A percentile compares a stretch with the other conserved stretches of the same genome.
Conservation (phyloP, 2,797 vertebrate species). For the Enteromius thamalakanensis region DNA sequence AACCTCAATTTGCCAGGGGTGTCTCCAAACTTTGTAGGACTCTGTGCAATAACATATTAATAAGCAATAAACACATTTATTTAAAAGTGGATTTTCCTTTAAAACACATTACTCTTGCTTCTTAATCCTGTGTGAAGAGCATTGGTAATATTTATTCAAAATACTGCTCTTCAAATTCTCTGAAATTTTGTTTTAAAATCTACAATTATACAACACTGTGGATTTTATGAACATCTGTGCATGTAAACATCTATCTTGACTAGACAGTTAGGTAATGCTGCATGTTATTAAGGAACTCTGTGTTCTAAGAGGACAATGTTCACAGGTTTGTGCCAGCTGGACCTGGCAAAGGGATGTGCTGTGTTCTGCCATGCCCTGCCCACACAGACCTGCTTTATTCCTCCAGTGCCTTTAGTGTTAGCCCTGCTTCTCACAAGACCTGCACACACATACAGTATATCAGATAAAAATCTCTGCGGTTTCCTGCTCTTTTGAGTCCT, state of each 20-base stretch:
- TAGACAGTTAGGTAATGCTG: conserved; percentile 10
- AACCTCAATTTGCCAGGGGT: too few relatives aligned
- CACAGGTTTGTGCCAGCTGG: conserved; percentile 39
- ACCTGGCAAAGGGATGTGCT: conserved; percentile 16
- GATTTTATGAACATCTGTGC: background rate
- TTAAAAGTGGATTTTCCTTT: background rate
- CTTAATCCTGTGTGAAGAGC: background rate
- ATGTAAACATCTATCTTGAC: background rate
- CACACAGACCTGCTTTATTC: conserved; percentile 28
- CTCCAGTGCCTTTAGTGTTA: conserved; percentile 6
- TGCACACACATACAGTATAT: conserved; percentile 25
- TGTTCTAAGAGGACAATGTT: conserved; percentile 41
- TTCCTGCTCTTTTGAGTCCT: conserved; percentile 33
- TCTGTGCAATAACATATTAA: too few relatives aligned
- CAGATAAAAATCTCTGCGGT: conserved; percentile 29
- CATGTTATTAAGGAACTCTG: background rate
- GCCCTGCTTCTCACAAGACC: conserved; percentile 3
- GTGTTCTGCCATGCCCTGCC: conserved; percentile 35
- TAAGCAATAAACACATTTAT: too few relatives aligned
- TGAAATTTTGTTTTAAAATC: background rate
- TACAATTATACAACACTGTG: background rate
- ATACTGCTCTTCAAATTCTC: background rate
- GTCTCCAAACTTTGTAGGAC: too few relatives aligned
- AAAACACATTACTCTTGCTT: background rate
- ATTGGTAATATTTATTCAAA: background rate